Evolutionary conservation across 2,888 invertebrate genomes (phyloP).

Genomic region (Rhagonycha lutea): DNA sequence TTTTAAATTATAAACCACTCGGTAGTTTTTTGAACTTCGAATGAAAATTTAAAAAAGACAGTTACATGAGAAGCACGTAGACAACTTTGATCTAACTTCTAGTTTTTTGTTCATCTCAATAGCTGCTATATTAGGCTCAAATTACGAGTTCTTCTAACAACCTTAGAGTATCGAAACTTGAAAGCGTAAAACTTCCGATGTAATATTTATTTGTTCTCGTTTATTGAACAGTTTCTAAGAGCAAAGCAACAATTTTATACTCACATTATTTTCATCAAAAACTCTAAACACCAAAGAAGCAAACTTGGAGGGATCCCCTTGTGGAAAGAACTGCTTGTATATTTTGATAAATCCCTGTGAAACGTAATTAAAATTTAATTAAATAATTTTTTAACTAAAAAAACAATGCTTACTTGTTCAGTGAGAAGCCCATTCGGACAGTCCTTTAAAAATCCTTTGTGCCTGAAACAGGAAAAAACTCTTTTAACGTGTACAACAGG

Average conservation of each 20-base stretch:
- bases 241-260: conserved; percentile 49
- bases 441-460: conserved; percentile 96
- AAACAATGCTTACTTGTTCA: conserved; percentile 74
- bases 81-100: background rate
- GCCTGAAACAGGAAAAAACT: conserved; percentile 65
- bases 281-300: conserved; percentile 97
- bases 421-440: conserved; percentile 94
- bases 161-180: background rate
- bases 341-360: conserved; percentile 97
- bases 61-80: background rate
- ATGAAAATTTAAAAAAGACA: too few species aligned
- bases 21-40: too few species aligned
- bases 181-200: background rate
- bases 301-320: conserved; percentile 98
- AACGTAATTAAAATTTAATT: conserved; percentile 35
- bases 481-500: background rate
- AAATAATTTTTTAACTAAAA: background rate
- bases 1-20: too few species aligned
- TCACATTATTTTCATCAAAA: conserved; percentile 98
- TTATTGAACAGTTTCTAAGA: background rate
- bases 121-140: background rate
- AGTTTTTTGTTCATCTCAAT: background rate
- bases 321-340: conserved; percentile 99
- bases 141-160: background rate
- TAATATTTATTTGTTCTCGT: background rate